Evolutionary conservation across 1,140 invertebrate species (phyloP).

Genomic region (Cydia splendana): DNA sequence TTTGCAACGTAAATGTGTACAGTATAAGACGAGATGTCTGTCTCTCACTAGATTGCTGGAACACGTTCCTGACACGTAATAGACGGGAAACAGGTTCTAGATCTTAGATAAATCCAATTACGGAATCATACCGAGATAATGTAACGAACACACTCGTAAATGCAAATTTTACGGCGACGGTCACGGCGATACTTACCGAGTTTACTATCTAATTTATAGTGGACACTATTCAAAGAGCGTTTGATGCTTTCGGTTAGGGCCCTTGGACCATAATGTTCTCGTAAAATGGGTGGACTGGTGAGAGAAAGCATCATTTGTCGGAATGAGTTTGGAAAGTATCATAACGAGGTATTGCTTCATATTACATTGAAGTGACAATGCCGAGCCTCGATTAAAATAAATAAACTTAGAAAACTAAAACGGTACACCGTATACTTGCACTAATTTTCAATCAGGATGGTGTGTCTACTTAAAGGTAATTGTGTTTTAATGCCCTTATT

Average conservation of each 20-base stretch:
- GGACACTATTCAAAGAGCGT: neutral
- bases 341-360: too few relatives aligned
- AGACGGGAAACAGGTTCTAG: conserved; percentile 28
- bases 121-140: conserved; percentile 22
- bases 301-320: neutral
- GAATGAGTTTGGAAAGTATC: neutral
- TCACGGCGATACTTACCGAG: neutral
- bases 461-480: too few relatives aligned
- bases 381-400: too few relatives aligned
- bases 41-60: neutral
- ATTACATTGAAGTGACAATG: too few relatives aligned
- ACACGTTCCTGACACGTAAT: conserved; percentile 16
- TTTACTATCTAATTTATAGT: conserved; percentile 25
- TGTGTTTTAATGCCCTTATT: too few relatives aligned
- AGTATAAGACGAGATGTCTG: neutral
- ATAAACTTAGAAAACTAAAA: too few relatives aligned
- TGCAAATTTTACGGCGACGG: conserved; percentile 18
- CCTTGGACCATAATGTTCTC: neutral
- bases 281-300: neutral
- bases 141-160: conserved; percentile 18
- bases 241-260: neutral
- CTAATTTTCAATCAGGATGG: too few relatives aligned
- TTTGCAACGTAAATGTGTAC: neutral
- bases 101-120: conserved; percentile 34
- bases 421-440: too few relatives aligned